Percentiles rank a stretch among this genome's conserved stretches.
Evolutionary conservation across 1,140 invertebrate species (phyloP).

Genomic region (Brachystomella parvula): DNA sequence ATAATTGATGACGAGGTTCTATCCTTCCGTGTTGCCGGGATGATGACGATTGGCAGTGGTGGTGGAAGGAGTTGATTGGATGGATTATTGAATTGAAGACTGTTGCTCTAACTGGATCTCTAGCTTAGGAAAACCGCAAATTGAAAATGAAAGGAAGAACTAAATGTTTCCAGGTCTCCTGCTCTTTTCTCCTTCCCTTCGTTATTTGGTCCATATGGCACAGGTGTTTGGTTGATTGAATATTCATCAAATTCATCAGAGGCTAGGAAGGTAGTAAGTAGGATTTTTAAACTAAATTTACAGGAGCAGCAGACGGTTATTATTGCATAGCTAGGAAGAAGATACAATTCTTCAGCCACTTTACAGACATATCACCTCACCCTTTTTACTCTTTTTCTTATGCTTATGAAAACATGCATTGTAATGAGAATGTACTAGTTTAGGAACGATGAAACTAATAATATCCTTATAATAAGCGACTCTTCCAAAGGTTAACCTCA

Average conservation of each 20-base stretch:
- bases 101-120: neutral
- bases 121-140: neutral
- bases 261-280: neutral
- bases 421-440: neutral
- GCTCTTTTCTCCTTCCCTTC: constrained; percentile 10
- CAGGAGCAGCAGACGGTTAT: neutral
- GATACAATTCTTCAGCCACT: neutral
- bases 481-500: no score
- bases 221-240: constrained; percentile 39
- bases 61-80: neutral
- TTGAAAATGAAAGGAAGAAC: constrained; percentile 24
- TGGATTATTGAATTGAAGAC: neutral
- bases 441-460: neutral
- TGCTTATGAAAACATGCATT: neutral
- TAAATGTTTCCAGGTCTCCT: constrained; percentile 26
- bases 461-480: neutral
- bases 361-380: neutral
- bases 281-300: no score
- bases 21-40: neutral
- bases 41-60: neutral
- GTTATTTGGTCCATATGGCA: constrained; percentile 35
- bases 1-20: no score
- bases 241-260: constrained; percentile 32
- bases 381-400: no score
- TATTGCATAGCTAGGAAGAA: neutral